Conservation (phyloP, 2,113 vertebrate genomes). For the Prionailurus bengalensis region DNA sequence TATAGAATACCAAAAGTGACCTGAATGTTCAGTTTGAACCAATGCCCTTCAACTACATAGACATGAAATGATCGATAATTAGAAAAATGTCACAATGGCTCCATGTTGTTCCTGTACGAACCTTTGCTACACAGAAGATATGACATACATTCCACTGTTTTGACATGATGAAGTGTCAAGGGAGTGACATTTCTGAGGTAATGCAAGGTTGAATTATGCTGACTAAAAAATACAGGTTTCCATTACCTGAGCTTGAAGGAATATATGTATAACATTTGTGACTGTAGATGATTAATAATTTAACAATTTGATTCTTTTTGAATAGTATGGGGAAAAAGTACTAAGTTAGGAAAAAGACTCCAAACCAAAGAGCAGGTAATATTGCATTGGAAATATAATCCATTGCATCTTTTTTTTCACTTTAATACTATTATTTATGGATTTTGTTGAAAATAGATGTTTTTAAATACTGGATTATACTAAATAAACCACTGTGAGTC, state of each 20-base stretch:
- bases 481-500: slow-evolving; percentile 52
- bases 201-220: neutral
- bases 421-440: neutral
- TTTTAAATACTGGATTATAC: slow-evolving; percentile 43
- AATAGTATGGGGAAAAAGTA: neutral
- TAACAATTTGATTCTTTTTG: neutral
- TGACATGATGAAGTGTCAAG: slow-evolving; percentile 46
- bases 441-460: slow-evolving; percentile 71
- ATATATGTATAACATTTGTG: neutral
- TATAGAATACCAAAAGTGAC: neutral
- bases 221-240: slow-evolving; percentile 65
- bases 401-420: slow-evolving; percentile 27
- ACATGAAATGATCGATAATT: slow-evolving; percentile 12
- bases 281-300: slow-evolving; percentile 59
- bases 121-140: neutral
- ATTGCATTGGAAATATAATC: slow-evolving; percentile 26
- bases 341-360: neutral
- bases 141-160: slow-evolving; percentile 38
- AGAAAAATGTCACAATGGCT: slow-evolving; percentile 60
- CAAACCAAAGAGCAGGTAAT: neutral
- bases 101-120: slow-evolving; percentile 28
- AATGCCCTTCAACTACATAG: slow-evolving; percentile 54
- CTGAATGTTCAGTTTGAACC: slow-evolving; percentile 52
- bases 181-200: slow-evolving; percentile 36
- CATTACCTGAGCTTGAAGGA: slow-evolving; percentile 38